Evolutionary conservation across 2,888 invertebrate genomes (phyloP), one percentile per base, ranked within the genome.

Genomic region (Pandemis corylana): DNA sequence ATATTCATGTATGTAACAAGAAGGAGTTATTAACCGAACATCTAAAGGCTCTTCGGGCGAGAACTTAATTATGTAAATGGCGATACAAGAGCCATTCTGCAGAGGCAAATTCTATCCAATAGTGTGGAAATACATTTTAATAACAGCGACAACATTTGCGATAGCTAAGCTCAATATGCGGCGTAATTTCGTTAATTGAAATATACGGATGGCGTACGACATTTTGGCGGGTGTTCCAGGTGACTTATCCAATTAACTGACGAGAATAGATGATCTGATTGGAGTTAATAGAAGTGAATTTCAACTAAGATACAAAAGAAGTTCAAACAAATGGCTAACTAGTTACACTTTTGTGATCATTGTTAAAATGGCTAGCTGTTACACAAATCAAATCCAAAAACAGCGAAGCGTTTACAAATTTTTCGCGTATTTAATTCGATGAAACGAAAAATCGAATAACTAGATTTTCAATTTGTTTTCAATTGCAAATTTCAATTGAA

Each of bases 61-160:
- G 83, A 84, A 84, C 83, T 86, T 86, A 87, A 89, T 89, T 90
- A 90, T 88, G 89, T 83, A 88, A 88, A 89, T 87, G 81, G 78
- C 75, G 80, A 79, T 83, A 78, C 80, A 79, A 83, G 80, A 80
- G 79, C 78, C 76, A 72, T 78, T 79, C 82, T 84, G 83, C 82
- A 68, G 65, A 75, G 78, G 70, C 71, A 71, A 73, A 78, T 76
- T 67, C 75, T 75, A 75, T 75, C 67, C 67, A 75, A 75, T 75
- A 75, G 75, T 71, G 66, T 71, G 66, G 71, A 75, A 71, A 75
- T 67, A 75, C 63, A 75, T 75, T 75, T 75, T 75, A 75, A 74
- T 74, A 74, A 75, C 75, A 66, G 62, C 62, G 62, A 67, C 75
- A 75, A 75, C 71, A 67, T 75, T 75, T 62, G 46, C 67, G 62